These are phyloP conservation scores for Tupaia chinensis DNA, from an alignment of 2,113 vertebrate genomes.

Conservation along the genomic window DNA sequence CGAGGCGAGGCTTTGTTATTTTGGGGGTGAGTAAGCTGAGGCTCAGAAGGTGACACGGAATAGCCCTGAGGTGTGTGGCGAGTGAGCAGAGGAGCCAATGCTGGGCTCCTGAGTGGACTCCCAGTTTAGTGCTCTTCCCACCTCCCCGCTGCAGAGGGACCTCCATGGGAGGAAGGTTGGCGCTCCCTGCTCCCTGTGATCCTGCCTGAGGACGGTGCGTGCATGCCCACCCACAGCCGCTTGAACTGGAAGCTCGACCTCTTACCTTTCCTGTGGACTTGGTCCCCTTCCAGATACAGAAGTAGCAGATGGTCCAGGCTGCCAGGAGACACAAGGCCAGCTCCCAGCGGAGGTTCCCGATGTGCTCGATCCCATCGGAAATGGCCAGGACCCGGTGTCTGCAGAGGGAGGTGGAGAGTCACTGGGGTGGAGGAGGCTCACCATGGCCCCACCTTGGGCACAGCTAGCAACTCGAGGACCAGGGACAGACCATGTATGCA, in stretches of 20 bases:
- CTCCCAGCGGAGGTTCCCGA: slow-evolving; percentile 97
- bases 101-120: not conserved
- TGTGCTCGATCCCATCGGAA: slow-evolving; percentile 96
- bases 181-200: not conserved
- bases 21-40: not conserved
- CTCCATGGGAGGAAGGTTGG: not conserved
- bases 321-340: slow-evolving; percentile 95
- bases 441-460: not conserved
- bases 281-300: slow-evolving; percentile 99
- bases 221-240: fast-evolving
- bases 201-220: fast-evolving
- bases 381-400: slow-evolving; percentile 96
- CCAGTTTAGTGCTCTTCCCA: not conserved
- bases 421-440: not conserved
- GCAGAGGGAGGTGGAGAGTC: slow-evolving; percentile 13
- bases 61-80: not conserved
- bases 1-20: not conserved
- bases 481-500: fast-evolving
- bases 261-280: slow-evolving; percentile 99
- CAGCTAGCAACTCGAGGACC: not conserved
- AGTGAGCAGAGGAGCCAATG: not conserved
- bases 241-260: not conserved
- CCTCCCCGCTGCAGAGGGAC: not conserved
- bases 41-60: not conserved
- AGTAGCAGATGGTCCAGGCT: slow-evolving; percentile 99